These are phyloP conservation scores for Ictidomys tridecemlineatus DNA, from an alignment of 2,113 vertebrate genomes.

Conservation along the genomic window DNA sequence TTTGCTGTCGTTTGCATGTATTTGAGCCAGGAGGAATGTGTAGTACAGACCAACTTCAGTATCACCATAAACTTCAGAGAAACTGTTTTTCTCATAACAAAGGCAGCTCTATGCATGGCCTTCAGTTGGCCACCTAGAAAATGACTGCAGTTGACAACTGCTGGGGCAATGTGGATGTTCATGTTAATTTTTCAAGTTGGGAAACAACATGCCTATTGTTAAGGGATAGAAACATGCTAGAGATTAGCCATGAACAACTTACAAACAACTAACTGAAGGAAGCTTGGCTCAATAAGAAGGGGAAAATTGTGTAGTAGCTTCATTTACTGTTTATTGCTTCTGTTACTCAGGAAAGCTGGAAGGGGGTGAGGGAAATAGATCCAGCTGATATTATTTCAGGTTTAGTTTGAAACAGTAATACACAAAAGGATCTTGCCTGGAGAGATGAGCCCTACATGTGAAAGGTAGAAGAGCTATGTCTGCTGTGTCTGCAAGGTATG, in stretches of 20 bases:
- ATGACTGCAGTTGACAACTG: slow-evolving; percentile 54
- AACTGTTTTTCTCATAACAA: slow-evolving; percentile 75
- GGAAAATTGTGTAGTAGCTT: not conserved
- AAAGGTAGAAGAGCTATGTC: slow-evolving; percentile 62
- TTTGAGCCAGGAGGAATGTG: slow-evolving; percentile 56
- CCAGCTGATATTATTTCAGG: not conserved
- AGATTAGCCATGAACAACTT: slow-evolving; percentile 16
- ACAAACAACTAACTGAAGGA: slow-evolving; percentile 36
- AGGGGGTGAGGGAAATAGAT: not conserved
- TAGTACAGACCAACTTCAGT: slow-evolving; percentile 64
- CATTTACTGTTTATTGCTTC: not conserved
- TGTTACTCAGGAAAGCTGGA: slow-evolving; percentile 37
- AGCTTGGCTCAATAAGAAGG: not conserved
- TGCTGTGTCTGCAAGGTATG: slow-evolving; percentile 60
- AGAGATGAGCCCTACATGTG: slow-evolving; percentile 35
- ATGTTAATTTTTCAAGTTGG: slow-evolving; percentile 76
- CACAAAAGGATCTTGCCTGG: slow-evolving; percentile 7
- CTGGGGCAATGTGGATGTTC: slow-evolving; percentile 47
- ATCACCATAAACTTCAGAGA: slow-evolving; percentile 52
- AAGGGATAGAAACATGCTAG: slow-evolving; percentile 32
- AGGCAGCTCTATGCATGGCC: slow-evolving; percentile 66
- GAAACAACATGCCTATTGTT: slow-evolving; percentile 74
- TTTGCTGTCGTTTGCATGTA: slow-evolving; percentile 42
- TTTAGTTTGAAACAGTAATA: not conserved
- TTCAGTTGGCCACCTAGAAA: slow-evolving; percentile 66